phyloP scores from a whole-genome alignment of 2,797 vertebrate genomes.

The Coccyzus lansbergi region DNA sequence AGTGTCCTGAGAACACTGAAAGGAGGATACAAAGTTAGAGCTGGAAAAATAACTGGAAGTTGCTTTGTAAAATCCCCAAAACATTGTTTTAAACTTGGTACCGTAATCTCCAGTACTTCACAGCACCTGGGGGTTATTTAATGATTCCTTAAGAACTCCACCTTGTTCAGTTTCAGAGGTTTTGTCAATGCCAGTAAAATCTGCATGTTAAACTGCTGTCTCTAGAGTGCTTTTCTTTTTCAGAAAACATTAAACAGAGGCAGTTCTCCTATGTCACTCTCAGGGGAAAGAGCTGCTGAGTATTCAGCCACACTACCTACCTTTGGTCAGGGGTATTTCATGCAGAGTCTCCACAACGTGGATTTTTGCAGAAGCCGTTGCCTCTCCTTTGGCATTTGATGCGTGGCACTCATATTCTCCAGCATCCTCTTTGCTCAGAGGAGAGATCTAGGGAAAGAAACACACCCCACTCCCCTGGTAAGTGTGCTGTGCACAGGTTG shows the following conservation, averaged over 20 bases:
- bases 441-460: slow-evolving; percentile 84
- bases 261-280: not conserved
- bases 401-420: slow-evolving; percentile 92
- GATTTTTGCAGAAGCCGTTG: slow-evolving; percentile 85
- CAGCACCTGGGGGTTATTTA: not conserved
- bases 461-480: not conserved
- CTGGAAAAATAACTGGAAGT: not conserved
- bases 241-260: not conserved
- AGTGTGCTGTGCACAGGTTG: not conserved
- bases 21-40: not conserved
- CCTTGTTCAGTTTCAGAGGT: not conserved
- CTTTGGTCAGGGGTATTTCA: slow-evolving; percentile 83
- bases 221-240: rapidly evolving
- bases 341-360: slow-evolving; percentile 84
- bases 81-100: not conserved
- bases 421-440: slow-evolving; percentile 85
- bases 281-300: not conserved
- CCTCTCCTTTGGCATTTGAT: slow-evolving; percentile 85
- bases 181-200: not conserved
- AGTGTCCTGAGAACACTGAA: not conserved
- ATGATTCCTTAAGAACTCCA: not conserved
- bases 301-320: slow-evolving; percentile 60
- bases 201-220: not conserved
- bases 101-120: not conserved
- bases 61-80: not conserved